Base-by-base conservation (phyloP, 2,113 vertebrate genomes). In the Phalacrocorax brasilianus region DNA sequence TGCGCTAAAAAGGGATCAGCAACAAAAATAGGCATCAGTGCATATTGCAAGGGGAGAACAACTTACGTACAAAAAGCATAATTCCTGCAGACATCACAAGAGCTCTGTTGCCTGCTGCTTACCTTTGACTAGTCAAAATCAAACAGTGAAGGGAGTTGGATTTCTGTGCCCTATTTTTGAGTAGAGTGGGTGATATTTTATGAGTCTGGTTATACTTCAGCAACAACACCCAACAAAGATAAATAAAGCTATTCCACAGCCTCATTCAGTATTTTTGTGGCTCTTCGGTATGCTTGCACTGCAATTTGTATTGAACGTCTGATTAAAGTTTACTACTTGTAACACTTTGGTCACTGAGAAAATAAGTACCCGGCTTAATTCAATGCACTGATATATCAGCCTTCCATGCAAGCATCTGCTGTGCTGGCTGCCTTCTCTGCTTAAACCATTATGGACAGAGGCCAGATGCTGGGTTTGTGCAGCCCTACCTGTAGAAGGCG, bases 101-200 rank as follows among this genome's bases (percentile, higher is more conserved):
- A 92, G 23, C 62, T 66, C 65, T 20, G n/a, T 66, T 89, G 38
- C 62, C 77, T 82, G 61, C 32, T 59, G 78, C 56, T 72, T 85
- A 49, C 56, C 56, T 89, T 75, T 89, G 58, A 75, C 56, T 35
- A 56, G 55, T 63, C 28, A 50, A 58, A 96, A 85, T 93, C 65
- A 79, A 89, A 58, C 58, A 27, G 66, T 3, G 7, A 85, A 66
- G 38, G 24, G 45, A 28, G 30, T 45, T 86, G 42, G 11, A 49
- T 80, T 96, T 78, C 76, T 90, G 49, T 61, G 76, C 44, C 42
- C 33, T 75, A 3, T 83, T 94, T 91, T 63, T 92, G 67, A 94
- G 70, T 70, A 52, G 55, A 89, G 58, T 28, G 32, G 47, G 28
- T 47, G 53, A 38, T 84, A 13, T 21, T 26, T 23, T 5, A 47